Evolutionary conservation across 1,140 invertebrate genomes (phyloP).

Genomic region (Apolygus lucorum): DNA sequence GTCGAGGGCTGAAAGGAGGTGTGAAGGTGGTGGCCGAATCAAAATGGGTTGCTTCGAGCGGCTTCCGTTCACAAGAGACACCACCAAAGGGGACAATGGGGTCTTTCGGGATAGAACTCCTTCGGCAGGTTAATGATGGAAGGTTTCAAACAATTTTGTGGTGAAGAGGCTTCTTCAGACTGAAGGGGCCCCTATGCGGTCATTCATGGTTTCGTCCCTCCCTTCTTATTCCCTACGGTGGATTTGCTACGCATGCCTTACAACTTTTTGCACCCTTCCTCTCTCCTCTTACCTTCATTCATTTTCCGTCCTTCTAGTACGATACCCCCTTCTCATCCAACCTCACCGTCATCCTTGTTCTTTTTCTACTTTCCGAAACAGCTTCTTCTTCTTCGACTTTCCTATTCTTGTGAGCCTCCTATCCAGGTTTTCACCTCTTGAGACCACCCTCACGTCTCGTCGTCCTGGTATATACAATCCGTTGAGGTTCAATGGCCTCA

Average conservation of each 20-base stretch:
- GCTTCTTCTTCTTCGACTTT: too few relatives aligned
- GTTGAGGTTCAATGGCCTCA: too few relatives aligned
- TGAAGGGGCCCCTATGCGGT: neutral
- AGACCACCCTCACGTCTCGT: too few relatives aligned
- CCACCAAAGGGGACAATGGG: neutral
- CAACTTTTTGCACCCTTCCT: slow-evolving; percentile 2
- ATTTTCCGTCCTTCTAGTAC: neutral
- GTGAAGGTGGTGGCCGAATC: neutral
- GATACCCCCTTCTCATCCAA: neutral
- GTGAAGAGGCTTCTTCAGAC: slow-evolving; percentile 9
- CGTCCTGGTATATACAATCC: too few relatives aligned
- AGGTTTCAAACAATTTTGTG: slow-evolving; percentile 14
- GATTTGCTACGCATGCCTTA: slow-evolving; percentile 5
- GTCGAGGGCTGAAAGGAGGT: too few relatives aligned
- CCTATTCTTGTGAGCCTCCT: too few relatives aligned
- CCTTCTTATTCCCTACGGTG: slow-evolving; percentile 2
- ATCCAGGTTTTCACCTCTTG: too few relatives aligned
- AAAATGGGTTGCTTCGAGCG: neutral
- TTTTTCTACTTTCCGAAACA: too few relatives aligned
- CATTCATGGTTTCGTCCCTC: slow-evolving; percentile 6
- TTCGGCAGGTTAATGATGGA: slow-evolving; percentile 16
- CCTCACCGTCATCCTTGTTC: neutral
- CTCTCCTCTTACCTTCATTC: neutral
- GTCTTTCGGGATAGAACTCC: neutral
- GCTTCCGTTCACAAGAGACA: neutral